A percentile compares a stretch with the other conserved stretches of the same genome.
Conservation (phyloP, 2,113 vertebrate species). For the Mesoclemmys tuberculata region DNA sequence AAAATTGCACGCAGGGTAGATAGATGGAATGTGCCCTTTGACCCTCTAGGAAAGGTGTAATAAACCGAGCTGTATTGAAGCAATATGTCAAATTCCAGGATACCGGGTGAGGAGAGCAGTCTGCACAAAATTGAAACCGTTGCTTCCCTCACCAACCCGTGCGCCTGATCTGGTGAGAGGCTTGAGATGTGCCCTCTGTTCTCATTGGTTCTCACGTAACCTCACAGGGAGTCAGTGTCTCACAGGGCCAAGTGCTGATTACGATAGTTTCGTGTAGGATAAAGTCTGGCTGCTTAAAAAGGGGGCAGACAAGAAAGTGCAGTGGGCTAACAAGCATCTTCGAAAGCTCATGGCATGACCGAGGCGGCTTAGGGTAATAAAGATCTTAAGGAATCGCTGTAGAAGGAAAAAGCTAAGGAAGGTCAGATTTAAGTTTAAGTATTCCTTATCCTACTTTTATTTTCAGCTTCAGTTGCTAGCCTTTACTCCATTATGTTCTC, state of each 20-base stretch:
- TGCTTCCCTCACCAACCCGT: background rate
- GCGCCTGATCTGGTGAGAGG: background rate
- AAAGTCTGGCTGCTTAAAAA: background rate
- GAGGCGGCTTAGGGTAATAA: background rate
- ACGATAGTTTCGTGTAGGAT: background rate
- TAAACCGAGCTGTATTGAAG: constrained; percentile 46
- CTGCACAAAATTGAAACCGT: accelerated
- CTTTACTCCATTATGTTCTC: background rate
- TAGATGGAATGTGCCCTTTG: constrained; percentile 52
- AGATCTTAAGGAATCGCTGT: background rate
- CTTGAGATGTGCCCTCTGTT: background rate
- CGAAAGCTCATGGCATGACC: accelerated
- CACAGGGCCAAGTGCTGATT: background rate
- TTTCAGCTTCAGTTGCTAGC: background rate
- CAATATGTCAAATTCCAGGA: constrained; percentile 15
- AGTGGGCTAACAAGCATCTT: background rate
- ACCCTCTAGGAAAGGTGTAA: constrained; percentile 22
- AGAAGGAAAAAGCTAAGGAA: background rate
- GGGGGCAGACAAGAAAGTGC: background rate
- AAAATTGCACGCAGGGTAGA: constrained; percentile 36
- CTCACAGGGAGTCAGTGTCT: background rate
- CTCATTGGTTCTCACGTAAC: background rate
- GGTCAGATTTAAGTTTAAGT: background rate
- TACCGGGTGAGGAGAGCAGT: constrained; percentile 22
- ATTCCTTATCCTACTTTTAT: background rate